These are phyloP conservation scores for Stenodera caucasica DNA, from an alignment of 2,888 invertebrate genomes.

Conservation along the genomic window DNA sequence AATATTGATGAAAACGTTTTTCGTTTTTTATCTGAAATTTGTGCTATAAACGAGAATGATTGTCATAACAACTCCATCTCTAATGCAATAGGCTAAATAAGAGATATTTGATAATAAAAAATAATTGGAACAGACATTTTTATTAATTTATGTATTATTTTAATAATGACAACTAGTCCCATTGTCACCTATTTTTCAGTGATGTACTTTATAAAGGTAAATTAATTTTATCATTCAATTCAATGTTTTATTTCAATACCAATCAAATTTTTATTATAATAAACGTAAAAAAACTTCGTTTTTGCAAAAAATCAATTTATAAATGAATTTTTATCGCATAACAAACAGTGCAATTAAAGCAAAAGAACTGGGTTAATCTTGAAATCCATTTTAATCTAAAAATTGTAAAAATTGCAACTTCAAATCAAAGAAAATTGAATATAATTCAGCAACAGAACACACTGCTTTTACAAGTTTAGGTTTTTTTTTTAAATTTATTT, in stretches of 20 bases:
- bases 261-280: not conserved
- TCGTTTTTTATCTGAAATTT: too few relatives aligned
- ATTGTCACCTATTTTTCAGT: not conserved
- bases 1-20: slow-evolving; percentile 54
- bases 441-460: not conserved
- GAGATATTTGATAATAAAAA: too few relatives aligned
- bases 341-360: not conserved
- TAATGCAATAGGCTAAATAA: too few relatives aligned
- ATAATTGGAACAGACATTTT: too few relatives aligned
- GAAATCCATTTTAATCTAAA: not conserved
- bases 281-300: not conserved
- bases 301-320: not conserved
- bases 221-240: not conserved
- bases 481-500: slow-evolving; percentile 33
- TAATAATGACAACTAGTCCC: too few relatives aligned
- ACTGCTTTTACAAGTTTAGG: not conserved
- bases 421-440: slow-evolving; percentile 3
- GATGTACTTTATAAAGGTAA: not conserved
- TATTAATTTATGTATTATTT: too few relatives aligned
- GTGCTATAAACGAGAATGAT: too few relatives aligned
- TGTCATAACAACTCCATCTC: too few relatives aligned
- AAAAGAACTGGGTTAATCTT: not conserved
- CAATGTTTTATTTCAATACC: slow-evolving; percentile 1
- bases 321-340: not conserved
- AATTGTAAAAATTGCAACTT: not conserved